Evolutionary conservation across 2,113 vertebrate species (phyloP).

Genomic region (Phylloscopus trochilus): DNA sequence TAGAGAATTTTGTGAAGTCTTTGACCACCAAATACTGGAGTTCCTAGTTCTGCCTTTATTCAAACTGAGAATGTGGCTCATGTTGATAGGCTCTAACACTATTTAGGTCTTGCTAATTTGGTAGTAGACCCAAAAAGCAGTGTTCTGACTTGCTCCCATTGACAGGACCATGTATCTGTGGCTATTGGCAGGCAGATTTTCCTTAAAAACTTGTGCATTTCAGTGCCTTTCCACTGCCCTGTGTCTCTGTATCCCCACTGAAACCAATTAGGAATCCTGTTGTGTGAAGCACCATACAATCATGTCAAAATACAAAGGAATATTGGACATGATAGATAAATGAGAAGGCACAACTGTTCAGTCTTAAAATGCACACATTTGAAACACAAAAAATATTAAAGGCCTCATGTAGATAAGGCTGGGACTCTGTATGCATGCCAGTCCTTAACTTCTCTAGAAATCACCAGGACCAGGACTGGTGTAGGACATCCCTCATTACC

Average conservation of each 20-base stretch:
- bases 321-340: neutral
- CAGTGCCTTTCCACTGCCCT: neutral
- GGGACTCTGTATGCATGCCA: neutral
- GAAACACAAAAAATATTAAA: neutral
- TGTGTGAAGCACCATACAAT: neutral
- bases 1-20: neutral
- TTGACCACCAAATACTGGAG: neutral
- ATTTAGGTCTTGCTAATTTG: neutral
- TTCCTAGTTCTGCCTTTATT: neutral
- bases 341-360: neutral
- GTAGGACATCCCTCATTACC: neutral
- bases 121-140: neutral
- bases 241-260: neutral
- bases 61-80: neutral
- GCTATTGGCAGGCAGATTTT: neutral
- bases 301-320: neutral
- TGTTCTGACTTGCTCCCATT: neutral
- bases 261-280: conserved; percentile 13
- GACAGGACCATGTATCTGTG: neutral
- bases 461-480: neutral
- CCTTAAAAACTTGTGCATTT: neutral
- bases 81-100: neutral
- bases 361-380: neutral
- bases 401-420: neutral
- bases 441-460: neutral